Evolutionary conservation across 30 jellyfish, hydroid and myxozoan genomes (phyloP).

Genomic region (Morbakka virulenta): DNA sequence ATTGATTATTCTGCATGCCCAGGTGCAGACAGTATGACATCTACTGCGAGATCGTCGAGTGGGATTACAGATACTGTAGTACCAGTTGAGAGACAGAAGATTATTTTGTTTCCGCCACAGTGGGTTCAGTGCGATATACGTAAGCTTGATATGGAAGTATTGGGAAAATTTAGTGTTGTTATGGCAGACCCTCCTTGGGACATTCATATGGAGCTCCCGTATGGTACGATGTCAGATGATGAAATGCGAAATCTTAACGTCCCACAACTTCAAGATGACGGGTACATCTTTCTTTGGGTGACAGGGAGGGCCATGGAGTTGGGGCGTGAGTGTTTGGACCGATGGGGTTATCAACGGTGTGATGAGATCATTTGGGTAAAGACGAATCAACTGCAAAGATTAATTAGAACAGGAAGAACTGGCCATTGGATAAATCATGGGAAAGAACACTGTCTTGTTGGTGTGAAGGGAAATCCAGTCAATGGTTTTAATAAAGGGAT

Average conservation of each 20-base stretch:
- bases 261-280: slow-evolving; percentile 82
- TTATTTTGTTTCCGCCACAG: slow-evolving; percentile 97
- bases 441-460: slow-evolving; percentile 98
- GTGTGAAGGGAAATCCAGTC: slow-evolving; percentile 92
- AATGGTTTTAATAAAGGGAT: slow-evolving; percentile 54
- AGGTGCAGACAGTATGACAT: slow-evolving; percentile 31
- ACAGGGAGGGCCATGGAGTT: slow-evolving; percentile 99
- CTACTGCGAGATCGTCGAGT: background rate
- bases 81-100: slow-evolving; percentile 53
- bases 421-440: slow-evolving; percentile 99
- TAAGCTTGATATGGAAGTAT: slow-evolving; percentile 74
- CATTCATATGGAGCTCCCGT: slow-evolving; percentile 99
- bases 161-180: slow-evolving; percentile 94
- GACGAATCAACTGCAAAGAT: slow-evolving; percentile 93
- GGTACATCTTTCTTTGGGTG: slow-evolving; percentile 96
- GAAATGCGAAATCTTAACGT: slow-evolving; percentile 90
- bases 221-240: slow-evolving; percentile 98
- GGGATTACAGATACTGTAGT: slow-evolving; percentile 1
- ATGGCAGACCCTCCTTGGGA: slow-evolving; percentile 99
- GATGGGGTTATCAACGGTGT: slow-evolving; percentile 94
- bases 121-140: slow-evolving; percentile 99
- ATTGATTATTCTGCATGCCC: slow-evolving; percentile 89
- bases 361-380: slow-evolving; percentile 99
- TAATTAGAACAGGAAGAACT: slow-evolving; percentile 98
- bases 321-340: slow-evolving; percentile 92